Conservation (phyloP, 1,140 invertebrate genomes). For the Ceratosolen solmsi region DNA sequence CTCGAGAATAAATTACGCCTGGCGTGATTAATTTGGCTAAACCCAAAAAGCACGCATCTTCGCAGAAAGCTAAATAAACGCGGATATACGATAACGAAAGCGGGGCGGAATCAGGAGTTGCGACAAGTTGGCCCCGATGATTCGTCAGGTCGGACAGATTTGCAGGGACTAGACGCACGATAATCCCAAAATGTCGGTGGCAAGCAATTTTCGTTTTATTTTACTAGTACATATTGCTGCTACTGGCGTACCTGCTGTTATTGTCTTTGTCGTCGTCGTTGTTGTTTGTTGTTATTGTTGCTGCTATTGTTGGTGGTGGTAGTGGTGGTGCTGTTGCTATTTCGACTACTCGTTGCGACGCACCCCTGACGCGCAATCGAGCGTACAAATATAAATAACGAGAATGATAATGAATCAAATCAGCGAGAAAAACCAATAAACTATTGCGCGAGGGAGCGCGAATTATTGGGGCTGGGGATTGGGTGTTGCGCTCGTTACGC, state of each 20-base stretch:
- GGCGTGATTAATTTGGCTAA: not conserved
- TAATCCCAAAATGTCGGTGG: conserved; percentile 36
- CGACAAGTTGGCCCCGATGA: conserved; percentile 2
- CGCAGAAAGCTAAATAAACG: not conserved
- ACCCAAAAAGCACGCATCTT: not conserved
- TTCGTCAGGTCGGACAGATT: conserved; percentile 31
- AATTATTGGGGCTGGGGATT: not conserved
- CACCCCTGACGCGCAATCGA: conserved; percentile 31
- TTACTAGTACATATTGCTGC: too few relatives aligned
- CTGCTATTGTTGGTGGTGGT: too few relatives aligned
- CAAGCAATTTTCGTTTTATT: conserved; percentile 33
- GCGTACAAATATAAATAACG: conserved; percentile 67
- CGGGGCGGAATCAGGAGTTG: conserved; percentile 36
- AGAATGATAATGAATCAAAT: conserved; percentile 69
- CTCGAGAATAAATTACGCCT: too few relatives aligned
- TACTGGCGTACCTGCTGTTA: too few relatives aligned
- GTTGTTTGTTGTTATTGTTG: too few relatives aligned
- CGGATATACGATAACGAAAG: not conserved
- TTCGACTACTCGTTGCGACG: not conserved
- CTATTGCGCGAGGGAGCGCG: conserved; percentile 60
- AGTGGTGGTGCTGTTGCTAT: not conserved
- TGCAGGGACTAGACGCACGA: not conserved
- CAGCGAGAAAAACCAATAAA: conserved; percentile 68
- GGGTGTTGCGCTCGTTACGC: not conserved
- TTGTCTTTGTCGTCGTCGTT: too few relatives aligned